These are phyloP conservation scores for Drosophila kohkoa DNA, from an alignment of 1,140 invertebrate genomes.

Conservation along the genomic window DNA sequence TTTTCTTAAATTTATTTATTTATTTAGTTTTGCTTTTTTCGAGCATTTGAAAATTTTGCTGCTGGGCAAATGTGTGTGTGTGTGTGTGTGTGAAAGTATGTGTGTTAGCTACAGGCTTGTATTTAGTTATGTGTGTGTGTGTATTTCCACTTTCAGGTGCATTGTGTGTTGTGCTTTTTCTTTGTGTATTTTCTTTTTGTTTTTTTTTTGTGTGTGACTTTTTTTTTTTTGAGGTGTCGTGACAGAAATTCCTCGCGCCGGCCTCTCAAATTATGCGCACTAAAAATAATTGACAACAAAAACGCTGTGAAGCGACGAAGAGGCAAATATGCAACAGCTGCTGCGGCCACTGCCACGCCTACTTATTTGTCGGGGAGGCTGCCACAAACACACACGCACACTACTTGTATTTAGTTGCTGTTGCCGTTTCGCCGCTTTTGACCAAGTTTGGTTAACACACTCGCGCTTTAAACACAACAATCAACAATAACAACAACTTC, in stretches of 20 bases:
- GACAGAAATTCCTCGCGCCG: conserved; percentile 70
- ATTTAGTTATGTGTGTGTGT: conserved; percentile 2
- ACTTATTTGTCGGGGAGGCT: background rate
- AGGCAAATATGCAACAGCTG: conserved; percentile 19
- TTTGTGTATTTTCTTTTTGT: too few species aligned
- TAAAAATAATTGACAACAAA: conserved; percentile 77
- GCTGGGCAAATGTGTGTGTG: conserved; percentile 34
- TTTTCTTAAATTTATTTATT: conserved; percentile 71
- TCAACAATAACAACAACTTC: conserved; percentile 26
- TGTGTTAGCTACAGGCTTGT: conserved; percentile 12
- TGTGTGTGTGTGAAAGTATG: conserved; percentile 46
- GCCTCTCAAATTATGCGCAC: conserved; percentile 75
- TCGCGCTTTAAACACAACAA: conserved; percentile 60
- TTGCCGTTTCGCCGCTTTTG: conserved; percentile 32
- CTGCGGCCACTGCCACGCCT: conserved; percentile 21
- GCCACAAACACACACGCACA: conserved; percentile 12
- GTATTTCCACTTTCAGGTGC: conserved; percentile 65
- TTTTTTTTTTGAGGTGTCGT: conserved; percentile 66
- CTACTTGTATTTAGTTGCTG: conserved; percentile 11
- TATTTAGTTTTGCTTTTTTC: conserved; percentile 46
- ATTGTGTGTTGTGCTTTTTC: conserved; percentile 46
- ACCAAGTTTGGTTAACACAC: conserved; percentile 71
- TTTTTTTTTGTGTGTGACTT: too few species aligned
- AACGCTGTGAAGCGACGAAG: background rate
- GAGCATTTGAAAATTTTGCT: conserved; percentile 24